phyloP scores from a whole-genome alignment of 1,140 invertebrate species.

The Drosophila pruinosa region DNA sequence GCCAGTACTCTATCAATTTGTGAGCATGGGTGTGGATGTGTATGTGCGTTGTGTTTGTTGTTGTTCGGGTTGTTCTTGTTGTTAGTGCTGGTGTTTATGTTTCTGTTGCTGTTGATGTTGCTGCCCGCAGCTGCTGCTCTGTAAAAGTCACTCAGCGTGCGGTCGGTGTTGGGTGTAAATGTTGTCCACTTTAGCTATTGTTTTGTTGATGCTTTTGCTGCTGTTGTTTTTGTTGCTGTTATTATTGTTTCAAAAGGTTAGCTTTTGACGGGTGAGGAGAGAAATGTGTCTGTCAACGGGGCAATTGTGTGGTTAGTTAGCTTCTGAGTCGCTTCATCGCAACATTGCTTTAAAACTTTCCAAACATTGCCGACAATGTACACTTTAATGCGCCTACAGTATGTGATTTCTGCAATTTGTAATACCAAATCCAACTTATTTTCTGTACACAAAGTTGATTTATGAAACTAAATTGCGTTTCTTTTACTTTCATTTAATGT shows the following conservation, averaged over 20 bases:
- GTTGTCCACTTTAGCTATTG: conserved; percentile 28
- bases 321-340: neutral
- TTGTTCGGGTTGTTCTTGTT: too few relatives aligned
- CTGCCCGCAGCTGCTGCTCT: conserved; percentile 12
- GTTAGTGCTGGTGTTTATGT: neutral
- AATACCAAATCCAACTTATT: too few relatives aligned
- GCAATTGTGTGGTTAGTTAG: conserved; percentile 17
- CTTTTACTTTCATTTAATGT: too few relatives aligned
- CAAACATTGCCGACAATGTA: neutral
- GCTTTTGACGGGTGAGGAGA: neutral
- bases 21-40: neutral
- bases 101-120: neutral
- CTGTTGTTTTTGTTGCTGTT: conserved; percentile 11
- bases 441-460: too few relatives aligned
- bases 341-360: neutral
- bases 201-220: neutral
- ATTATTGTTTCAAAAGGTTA: neutral
- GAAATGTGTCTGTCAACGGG: neutral
- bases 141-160: conserved; percentile 35
- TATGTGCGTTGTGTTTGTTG: too few relatives aligned
- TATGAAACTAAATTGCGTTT: too few relatives aligned
- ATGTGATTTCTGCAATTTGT: neutral
- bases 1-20: conserved; percentile 31
- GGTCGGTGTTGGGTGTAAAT: conserved; percentile 17
- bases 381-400: neutral